Evolutionary conservation across 2,888 invertebrate genomes (phyloP).

Genomic region (Tiliacea aurago): DNA sequence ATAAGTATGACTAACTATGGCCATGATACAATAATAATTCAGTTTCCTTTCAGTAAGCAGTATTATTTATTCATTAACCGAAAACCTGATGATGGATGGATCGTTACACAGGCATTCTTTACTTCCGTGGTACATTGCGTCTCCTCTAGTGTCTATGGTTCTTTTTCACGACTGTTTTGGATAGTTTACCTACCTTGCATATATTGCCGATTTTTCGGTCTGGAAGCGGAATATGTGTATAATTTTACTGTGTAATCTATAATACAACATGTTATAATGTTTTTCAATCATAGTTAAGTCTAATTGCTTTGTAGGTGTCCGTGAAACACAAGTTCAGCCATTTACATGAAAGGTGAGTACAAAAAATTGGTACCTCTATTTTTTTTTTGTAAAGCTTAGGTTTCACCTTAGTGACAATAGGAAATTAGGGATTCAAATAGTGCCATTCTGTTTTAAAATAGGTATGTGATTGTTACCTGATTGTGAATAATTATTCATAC

Average conservation of each 20-base stretch:
- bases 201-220: conserved; percentile 88
- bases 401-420: conserved; percentile 71
- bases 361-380: conserved; percentile 87
- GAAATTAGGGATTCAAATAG: conserved; percentile 42
- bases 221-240: conserved; percentile 82
- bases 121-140: conserved; percentile 68
- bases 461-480: conserved; percentile 18
- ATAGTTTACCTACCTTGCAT: conserved; percentile 89
- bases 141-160: conserved; percentile 83
- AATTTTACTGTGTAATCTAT: conserved; percentile 76
- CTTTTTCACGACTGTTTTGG: conserved; percentile 91
- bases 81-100: conserved; percentile 65
- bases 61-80: conserved; percentile 58
- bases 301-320: conserved; percentile 70
- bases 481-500: conserved; percentile 69
- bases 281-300: conserved; percentile 78
- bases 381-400: conserved; percentile 79
- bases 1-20: background rate
- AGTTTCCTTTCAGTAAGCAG: conserved; percentile 1
- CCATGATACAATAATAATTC: background rate
- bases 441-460: conserved; percentile 28
- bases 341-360: conserved; percentile 90
- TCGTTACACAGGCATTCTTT: conserved; percentile 65
- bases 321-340: conserved; percentile 86
- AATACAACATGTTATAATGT: conserved; percentile 80